phyloP scores from a whole-genome alignment of 2,888 invertebrate species.

The Phyllotreta striolata region DNA sequence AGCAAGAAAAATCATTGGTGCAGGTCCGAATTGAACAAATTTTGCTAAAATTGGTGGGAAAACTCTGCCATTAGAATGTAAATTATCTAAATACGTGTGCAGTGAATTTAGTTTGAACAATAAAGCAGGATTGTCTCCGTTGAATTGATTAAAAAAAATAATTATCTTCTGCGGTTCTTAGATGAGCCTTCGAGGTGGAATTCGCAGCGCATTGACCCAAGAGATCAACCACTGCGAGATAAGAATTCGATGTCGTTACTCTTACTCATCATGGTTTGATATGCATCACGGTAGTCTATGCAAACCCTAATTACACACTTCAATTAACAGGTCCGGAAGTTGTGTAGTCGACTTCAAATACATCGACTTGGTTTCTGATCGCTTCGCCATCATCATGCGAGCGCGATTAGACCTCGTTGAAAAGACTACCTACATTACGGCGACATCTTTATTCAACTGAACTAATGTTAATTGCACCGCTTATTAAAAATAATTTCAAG shows the following conservation, averaged over 20 bases:
- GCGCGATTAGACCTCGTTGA: slow-evolving; percentile 1
- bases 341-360: slow-evolving; percentile 20
- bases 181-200: slow-evolving; percentile 30
- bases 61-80: too few species aligned
- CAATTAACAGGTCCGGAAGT: slow-evolving; percentile 51
- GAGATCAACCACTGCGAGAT: slow-evolving; percentile 47
- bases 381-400: slow-evolving; percentile 18
- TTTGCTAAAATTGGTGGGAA: too few species aligned
- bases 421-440: slow-evolving; percentile 7
- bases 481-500: too few species aligned
- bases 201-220: slow-evolving; percentile 49
- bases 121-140: slow-evolving; percentile 9
- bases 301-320: slow-evolving; percentile 54
- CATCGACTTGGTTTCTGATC: slow-evolving; percentile 19
- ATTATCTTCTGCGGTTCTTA: slow-evolving; percentile 29
- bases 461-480: too few species aligned
- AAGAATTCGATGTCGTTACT: slow-evolving; percentile 11
- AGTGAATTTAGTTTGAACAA: too few species aligned
- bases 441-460: too few species aligned
- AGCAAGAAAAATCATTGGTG: too few species aligned
- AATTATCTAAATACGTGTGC: too few species aligned
- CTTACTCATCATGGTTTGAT: slow-evolving; percentile 45
- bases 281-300: slow-evolving; percentile 52
- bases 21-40: too few species aligned
- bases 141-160: slow-evolving; percentile 27